A percentile compares a stretch with the other conserved stretches of the same genome.
Conservation (phyloP, 2,888 invertebrate species). For the Belgica antarctica region DNA sequence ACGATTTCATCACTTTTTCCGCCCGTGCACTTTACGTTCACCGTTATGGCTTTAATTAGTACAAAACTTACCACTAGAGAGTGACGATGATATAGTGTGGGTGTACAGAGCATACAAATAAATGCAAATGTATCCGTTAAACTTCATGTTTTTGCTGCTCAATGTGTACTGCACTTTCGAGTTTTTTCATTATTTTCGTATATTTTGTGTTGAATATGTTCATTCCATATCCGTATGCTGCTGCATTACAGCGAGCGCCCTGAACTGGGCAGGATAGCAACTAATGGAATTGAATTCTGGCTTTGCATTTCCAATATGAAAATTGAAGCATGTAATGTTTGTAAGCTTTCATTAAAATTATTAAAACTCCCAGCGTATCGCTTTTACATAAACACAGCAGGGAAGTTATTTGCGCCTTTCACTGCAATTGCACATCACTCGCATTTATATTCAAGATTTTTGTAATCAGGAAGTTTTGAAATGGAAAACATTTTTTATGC, state of each 20-base stretch:
- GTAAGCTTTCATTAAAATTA: not conserved
- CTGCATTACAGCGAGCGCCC: no score
- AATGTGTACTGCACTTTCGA: not conserved
- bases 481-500: no score
- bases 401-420: no score
- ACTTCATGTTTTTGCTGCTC: slow-evolving; percentile 33
- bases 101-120: slow-evolving; percentile 42
- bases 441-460: no score
- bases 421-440: no score
- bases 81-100: slow-evolving; percentile 34
- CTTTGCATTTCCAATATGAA: not conserved
- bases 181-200: slow-evolving; percentile 1
- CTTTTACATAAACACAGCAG: no score
- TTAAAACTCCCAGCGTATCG: no score
- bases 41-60: not conserved
- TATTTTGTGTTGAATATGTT: not conserved
- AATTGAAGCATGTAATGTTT: not conserved
- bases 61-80: slow-evolving; percentile 32
- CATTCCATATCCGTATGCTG: not conserved
- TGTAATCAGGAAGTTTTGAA: no score
- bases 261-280: not conserved
- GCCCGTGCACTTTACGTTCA: no score
- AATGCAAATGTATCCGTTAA: slow-evolving; percentile 43
- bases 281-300: not conserved
- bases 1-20: slow-evolving; percentile 16